Evolutionary conservation across 1,140 invertebrate species (phyloP).

Genomic region (Lepidurus arcticus): DNA sequence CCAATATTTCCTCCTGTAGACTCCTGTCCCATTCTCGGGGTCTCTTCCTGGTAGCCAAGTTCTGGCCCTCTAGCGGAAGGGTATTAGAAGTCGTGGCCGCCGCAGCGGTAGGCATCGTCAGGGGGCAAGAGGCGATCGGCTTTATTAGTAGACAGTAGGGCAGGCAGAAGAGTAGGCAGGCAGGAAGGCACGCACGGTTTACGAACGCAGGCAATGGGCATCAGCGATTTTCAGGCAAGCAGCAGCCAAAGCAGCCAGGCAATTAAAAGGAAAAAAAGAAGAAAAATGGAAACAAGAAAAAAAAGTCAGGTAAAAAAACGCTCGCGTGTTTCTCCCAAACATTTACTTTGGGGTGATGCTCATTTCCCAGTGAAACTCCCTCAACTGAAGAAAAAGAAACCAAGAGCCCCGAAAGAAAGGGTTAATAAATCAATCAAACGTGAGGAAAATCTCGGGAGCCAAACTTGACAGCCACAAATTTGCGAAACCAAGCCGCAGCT

Average conservation of each 20-base stretch:
- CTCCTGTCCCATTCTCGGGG: slow-evolving; percentile 26
- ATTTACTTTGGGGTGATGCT: no score
- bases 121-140: slow-evolving; percentile 10
- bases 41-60: slow-evolving; percentile 10
- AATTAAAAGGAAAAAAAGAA: slow-evolving; percentile 31
- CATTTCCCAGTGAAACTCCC: no score
- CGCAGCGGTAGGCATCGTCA: slow-evolving; percentile 12
- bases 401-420: no score
- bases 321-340: no score
- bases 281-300: slow-evolving; percentile 35
- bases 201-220: slow-evolving; percentile 1
- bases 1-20: slow-evolving; percentile 11
- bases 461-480: no score
- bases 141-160: slow-evolving; percentile 1
- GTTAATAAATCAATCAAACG: no score
- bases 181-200: slow-evolving; percentile 10
- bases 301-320: slow-evolving; percentile 18
- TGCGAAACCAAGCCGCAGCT: no score
- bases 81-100: slow-evolving; percentile 27
- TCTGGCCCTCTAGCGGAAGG: not conserved
- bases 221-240: slow-evolving; percentile 24
- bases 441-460: no score
- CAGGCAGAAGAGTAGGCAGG: slow-evolving; percentile 15
- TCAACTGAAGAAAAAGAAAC: no score
- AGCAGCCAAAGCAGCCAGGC: not conserved